Conservation (phyloP, 2,888 invertebrate genomes). For the Chalcosyrphus nemorum region DNA sequence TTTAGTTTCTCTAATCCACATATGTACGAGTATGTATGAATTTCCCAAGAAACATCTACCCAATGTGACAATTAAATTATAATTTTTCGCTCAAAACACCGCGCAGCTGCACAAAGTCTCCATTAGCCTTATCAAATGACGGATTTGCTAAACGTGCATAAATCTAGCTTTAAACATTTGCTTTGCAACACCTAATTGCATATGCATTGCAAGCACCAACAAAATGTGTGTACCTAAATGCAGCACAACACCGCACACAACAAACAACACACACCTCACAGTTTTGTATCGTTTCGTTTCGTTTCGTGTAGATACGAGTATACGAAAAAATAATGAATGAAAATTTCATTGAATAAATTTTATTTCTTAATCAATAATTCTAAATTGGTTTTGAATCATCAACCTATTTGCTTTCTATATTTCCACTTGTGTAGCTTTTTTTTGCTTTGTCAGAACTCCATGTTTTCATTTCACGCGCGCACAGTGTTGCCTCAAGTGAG, state of each 20-base stretch:
- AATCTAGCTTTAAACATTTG: slow-evolving; percentile 16
- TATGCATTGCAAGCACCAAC: slow-evolving; percentile 34
- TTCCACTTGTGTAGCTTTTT: slow-evolving; percentile 13
- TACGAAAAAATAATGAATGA: slow-evolving; percentile 55
- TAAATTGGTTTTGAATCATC: slow-evolving; percentile 47
- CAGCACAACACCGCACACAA: neutral
- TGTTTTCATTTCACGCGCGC: slow-evolving; percentile 25
- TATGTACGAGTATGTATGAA: no score
- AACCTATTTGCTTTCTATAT: slow-evolving; percentile 31
- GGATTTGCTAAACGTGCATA: slow-evolving; percentile 53
- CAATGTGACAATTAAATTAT: slow-evolving; percentile 1
- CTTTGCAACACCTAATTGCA: slow-evolving; percentile 42
- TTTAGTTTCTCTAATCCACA: neutral
- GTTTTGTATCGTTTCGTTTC: neutral
- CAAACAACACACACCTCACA: neutral
- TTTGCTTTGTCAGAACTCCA: slow-evolving; percentile 18
- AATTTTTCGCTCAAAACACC: neutral
- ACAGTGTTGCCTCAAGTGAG: slow-evolving; percentile 24
- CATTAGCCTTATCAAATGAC: slow-evolving; percentile 44
- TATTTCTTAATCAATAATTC: slow-evolving; percentile 57
- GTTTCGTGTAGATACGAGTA: no score
- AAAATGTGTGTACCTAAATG: neutral
- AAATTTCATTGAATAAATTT: slow-evolving; percentile 57
- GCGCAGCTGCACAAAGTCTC: slow-evolving; percentile 54
- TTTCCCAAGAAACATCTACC: slow-evolving; percentile 3